Percentiles rank a stretch among this genome's conserved stretches.
phyloP scores from a whole-genome alignment of 2,888 invertebrate species.

The Agrotis ipsilon region DNA sequence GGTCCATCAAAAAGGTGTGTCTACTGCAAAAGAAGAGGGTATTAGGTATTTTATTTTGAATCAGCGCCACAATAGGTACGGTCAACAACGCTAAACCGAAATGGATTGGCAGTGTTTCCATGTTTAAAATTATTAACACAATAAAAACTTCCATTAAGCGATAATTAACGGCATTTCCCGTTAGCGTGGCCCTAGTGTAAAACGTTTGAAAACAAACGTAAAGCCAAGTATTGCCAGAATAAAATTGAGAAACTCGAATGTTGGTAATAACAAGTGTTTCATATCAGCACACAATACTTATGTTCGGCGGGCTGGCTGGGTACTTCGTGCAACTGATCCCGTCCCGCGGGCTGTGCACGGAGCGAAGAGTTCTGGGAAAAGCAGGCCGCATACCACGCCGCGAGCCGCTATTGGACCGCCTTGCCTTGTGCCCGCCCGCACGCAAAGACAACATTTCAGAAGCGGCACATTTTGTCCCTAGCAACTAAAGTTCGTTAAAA shows the following conservation, averaged over 20 bases:
- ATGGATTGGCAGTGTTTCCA: neutral
- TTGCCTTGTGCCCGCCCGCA: conserved; percentile 70
- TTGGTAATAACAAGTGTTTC: conserved; percentile 42
- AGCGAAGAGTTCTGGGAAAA: conserved; percentile 88
- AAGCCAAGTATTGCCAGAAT: neutral
- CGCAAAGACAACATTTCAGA: conserved; percentile 76
- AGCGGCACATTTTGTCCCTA: conserved; percentile 46
- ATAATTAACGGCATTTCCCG: no score
- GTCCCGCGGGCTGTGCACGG: conserved; percentile 68
- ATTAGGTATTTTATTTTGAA: neutral
- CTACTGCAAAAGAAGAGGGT: neutral
- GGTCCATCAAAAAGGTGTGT: conserved; percentile 14
- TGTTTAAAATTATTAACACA: no score
- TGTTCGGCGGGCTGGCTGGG: conserved; percentile 52
- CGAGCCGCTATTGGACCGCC: conserved; percentile 81
- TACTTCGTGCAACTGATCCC: conserved; percentile 73
- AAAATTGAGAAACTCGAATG: neutral
- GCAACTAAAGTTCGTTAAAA: conserved; percentile 6
- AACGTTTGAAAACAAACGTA: no score
- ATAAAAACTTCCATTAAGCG: no score
- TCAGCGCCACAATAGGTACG: neutral
- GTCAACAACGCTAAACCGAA: conserved; percentile 1
- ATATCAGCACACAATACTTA: conserved; percentile 54
- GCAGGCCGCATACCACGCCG: conserved; percentile 87
- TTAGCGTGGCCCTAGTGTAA: no score